Conservation (phyloP, 2,113 vertebrate genomes). For the Crocuta crocuta region DNA sequence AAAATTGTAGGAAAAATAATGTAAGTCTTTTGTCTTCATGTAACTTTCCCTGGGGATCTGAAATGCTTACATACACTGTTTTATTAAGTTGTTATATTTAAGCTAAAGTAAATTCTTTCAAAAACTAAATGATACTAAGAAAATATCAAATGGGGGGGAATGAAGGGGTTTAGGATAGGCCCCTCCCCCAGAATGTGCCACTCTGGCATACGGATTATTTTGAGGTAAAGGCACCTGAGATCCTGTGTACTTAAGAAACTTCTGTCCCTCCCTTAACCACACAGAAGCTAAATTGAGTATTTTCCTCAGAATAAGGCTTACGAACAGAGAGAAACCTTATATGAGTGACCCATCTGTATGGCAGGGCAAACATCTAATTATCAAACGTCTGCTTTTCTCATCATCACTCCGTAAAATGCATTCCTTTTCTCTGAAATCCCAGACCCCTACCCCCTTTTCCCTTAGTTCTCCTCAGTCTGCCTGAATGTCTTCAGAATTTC, state of each 20-base stretch:
- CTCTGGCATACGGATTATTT: not conserved
- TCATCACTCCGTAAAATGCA: not conserved
- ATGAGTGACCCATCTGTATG: not conserved
- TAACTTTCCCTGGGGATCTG: not conserved
- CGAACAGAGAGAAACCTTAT: not conserved
- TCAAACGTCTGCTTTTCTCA: not conserved
- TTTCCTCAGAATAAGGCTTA: not conserved
- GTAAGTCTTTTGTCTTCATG: not conserved
- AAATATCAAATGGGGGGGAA: not conserved
- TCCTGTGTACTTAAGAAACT: not conserved
- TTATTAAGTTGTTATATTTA: constrained; percentile 18
- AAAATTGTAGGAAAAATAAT: not conserved
- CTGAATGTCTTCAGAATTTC: not conserved
- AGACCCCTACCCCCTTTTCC: not conserved
- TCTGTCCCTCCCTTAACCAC: not conserved
- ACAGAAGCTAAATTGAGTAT: not conserved
- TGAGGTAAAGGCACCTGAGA: not conserved
- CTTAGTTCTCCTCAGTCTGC: not conserved
- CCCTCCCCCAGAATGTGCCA: not conserved
- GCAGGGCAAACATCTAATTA: not conserved
- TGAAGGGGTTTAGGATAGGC: not conserved
- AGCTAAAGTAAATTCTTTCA: not conserved
- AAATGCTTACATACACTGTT: not conserved
- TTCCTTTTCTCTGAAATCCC: not conserved
- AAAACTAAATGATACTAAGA: not conserved